Evolutionary conservation across 2,113 vertebrate species (phyloP).

Genomic region (Scomber japonicus): DNA sequence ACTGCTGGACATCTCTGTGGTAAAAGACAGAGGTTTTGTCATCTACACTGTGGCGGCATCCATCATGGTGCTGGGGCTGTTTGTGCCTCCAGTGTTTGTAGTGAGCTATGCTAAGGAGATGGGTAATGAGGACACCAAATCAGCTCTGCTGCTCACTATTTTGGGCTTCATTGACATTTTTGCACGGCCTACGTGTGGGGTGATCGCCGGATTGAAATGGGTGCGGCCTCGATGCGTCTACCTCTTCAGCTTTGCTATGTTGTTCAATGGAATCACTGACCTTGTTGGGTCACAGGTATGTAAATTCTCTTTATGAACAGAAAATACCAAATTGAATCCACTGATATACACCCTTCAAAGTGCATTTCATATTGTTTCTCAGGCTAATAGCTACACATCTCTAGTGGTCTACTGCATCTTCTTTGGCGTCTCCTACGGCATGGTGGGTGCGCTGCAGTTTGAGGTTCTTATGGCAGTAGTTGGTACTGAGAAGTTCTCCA

Average conservation of each 20-base stretch:
- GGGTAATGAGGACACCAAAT: constrained; percentile 89
- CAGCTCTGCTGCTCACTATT: constrained; percentile 92
- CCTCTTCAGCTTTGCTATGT: constrained; percentile 94
- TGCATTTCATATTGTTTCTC: background rate
- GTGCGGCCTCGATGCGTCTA: constrained; percentile 94
- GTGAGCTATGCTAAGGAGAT: constrained; percentile 96
- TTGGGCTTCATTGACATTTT: constrained; percentile 96
- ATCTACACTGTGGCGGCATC: constrained; percentile 93
- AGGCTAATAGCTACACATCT: constrained; percentile 84
- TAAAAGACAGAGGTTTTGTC: constrained; percentile 90
- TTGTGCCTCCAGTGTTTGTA: constrained; percentile 95
- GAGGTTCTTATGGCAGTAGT: constrained; percentile 98
- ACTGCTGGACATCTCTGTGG: constrained; percentile 93
- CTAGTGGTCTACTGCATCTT: constrained; percentile 95
- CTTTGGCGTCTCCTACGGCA: constrained; percentile 97
- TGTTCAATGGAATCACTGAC: constrained; percentile 94
- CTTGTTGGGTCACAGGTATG: constrained; percentile 88
- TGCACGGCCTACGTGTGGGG: constrained; percentile 90
- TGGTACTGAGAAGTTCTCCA: constrained; percentile 94
- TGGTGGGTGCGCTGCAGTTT: constrained; percentile 98
- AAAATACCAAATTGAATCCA: background rate
- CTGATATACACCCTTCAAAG: background rate
- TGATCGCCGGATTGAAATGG: constrained; percentile 89
- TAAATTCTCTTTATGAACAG: background rate
- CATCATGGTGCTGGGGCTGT: constrained; percentile 96